Evolutionary conservation across 2,888 invertebrate genomes (phyloP).

Genomic region (Troides oblongomaculatus): DNA sequence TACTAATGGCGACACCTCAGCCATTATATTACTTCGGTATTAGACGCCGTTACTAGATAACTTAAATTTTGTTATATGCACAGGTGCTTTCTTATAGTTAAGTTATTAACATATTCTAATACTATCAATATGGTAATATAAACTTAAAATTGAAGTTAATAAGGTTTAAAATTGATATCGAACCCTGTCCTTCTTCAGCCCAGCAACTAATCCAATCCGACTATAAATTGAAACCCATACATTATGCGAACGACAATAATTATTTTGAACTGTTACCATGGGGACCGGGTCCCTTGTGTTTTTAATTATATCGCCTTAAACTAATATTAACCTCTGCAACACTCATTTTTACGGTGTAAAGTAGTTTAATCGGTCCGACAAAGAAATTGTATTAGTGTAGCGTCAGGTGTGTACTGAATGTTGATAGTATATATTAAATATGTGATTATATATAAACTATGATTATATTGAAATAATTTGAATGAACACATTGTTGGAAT

Average conservation of each 20-base stretch:
- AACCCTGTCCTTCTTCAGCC: not conserved
- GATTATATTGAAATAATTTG: too few relatives aligned
- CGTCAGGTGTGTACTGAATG: too few relatives aligned
- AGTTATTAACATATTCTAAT: constrained; percentile 3
- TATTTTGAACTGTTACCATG: constrained; percentile 27
- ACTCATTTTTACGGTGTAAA: constrained; percentile 6
- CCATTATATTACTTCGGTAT: not conserved
- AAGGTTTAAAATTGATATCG: constrained; percentile 2
- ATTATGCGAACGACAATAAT: constrained; percentile 23
- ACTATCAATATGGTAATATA: not conserved
- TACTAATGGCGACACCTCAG: not conserved
- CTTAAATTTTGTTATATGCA: constrained; percentile 2
- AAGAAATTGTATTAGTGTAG: too few relatives aligned
- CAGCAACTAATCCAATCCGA: constrained; percentile 9
- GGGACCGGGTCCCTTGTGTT: constrained; percentile 16
- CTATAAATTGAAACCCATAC: constrained; percentile 18
- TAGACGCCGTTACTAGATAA: not conserved
- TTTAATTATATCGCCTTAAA: not conserved
- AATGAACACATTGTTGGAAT: too few relatives aligned
- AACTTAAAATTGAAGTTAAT: not conserved
- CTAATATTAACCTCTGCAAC: too few relatives aligned
- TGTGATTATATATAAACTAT: too few relatives aligned
- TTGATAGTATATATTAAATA: too few relatives aligned
- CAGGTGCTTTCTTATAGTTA: constrained; percentile 16
- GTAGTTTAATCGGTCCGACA: not conserved